Percentiles rank a stretch among this genome's conserved stretches.
Evolutionary conservation across 2,797 vertebrate species (phyloP).

Genomic region (Manis pentadactyla): DNA sequence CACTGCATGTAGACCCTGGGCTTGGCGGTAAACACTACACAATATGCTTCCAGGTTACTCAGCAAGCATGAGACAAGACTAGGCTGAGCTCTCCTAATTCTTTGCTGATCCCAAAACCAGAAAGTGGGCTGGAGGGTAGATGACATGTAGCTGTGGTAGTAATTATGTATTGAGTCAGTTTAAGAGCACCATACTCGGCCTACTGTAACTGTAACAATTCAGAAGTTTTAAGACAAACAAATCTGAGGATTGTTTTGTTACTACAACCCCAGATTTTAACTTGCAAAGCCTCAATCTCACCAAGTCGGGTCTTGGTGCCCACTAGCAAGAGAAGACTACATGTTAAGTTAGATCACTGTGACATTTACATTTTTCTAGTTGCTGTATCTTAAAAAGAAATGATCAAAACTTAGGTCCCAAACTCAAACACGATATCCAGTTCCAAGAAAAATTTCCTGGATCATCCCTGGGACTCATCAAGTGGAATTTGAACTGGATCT

Average conservation of each 20-base stretch:
- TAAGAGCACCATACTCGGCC: background rate
- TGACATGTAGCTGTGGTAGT: background rate
- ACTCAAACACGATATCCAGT: slow-evolving; percentile 53
- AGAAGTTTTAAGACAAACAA: background rate
- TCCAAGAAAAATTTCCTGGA: slow-evolving; percentile 31
- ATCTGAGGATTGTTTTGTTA: background rate
- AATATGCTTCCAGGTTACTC: background rate
- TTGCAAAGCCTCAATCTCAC: background rate
- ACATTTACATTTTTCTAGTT: background rate
- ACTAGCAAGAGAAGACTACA: slow-evolving; percentile 32
- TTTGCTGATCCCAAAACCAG: background rate
- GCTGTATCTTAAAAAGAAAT: slow-evolving; percentile 32
- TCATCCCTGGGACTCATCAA: slow-evolving; percentile 64
- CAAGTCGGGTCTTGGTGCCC: background rate
- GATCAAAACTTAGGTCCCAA: background rate
- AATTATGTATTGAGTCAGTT: background rate
- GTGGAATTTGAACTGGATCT: slow-evolving; percentile 24
- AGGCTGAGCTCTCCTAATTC: background rate
- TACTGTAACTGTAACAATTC: background rate
- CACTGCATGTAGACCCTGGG: background rate
- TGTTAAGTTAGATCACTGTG: background rate
- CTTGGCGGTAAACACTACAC: accelerated
- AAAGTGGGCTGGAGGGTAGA: background rate
- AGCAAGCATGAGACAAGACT: background rate
- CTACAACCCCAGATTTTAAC: background rate